phyloP scores from a whole-genome alignment of 2,113 vertebrate species.

The Passer domesticus region DNA sequence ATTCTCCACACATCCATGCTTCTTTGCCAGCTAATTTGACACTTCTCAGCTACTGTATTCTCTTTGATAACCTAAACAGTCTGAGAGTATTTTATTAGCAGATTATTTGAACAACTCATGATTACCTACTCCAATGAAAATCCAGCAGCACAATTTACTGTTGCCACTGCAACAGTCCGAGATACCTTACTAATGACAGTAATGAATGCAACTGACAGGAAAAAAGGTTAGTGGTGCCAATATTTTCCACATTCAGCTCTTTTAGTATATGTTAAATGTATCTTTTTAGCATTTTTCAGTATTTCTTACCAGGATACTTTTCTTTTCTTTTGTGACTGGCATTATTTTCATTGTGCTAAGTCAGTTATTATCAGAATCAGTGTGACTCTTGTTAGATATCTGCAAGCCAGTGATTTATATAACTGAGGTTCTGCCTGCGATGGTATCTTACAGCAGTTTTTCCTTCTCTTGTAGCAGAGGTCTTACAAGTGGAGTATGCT shows the following conservation, averaged over 20 bases:
- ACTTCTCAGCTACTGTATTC: background rate
- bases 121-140: background rate
- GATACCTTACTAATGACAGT: background rate
- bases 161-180: background rate
- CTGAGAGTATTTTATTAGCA: background rate
- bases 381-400: background rate
- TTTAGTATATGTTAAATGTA: background rate
- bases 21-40: background rate
- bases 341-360: background rate
- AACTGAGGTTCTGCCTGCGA: background rate
- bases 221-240: background rate
- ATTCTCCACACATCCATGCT: background rate
- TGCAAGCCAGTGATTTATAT: background rate
- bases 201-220: background rate
- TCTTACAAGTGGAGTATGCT: background rate
- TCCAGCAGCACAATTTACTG: background rate
- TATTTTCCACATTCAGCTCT: background rate
- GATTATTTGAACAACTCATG: background rate
- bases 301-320: background rate
- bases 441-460: background rate
- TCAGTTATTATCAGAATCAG: background rate
- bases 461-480: background rate
- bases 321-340: background rate
- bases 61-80: background rate
- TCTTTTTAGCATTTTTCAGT: background rate